Percentiles rank a stretch among this genome's conserved stretches.
Conservation (phyloP, 2,113 vertebrate species). For the Rhagologus leucostigma region DNA sequence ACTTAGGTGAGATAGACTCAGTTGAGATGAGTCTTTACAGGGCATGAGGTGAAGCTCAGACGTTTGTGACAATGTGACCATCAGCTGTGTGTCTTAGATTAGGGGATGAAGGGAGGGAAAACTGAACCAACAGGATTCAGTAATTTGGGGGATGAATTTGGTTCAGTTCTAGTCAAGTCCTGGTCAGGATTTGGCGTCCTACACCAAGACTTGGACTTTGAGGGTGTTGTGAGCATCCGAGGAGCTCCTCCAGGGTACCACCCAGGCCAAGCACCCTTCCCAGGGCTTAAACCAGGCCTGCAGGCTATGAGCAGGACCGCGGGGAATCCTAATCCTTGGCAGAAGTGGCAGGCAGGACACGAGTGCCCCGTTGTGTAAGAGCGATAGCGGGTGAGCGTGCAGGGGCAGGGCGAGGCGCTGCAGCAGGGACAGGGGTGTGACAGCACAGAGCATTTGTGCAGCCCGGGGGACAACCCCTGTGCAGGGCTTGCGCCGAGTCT, state of each 20-base stretch:
- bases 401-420: background rate
- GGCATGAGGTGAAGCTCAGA: background rate
- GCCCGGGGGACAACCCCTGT: conserved; percentile 9
- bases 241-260: background rate
- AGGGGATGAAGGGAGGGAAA: background rate
- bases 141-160: background rate
- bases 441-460: background rate
- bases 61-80: background rate
- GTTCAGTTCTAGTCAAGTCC: background rate
- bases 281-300: background rate
- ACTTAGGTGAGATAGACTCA: background rate
- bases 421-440: background rate
- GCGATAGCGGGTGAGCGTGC: background rate
- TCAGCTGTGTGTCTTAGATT: background rate
- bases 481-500: background rate
- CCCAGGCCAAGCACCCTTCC: background rate
- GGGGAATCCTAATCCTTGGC: background rate
- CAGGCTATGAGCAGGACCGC: conserved; percentile 34
- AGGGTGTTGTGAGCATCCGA: background rate
- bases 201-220: background rate
- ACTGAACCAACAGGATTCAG: background rate
- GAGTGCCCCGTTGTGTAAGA: background rate
- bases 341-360: background rate
- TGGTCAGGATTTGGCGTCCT: background rate
- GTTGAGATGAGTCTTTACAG: background rate